Percentiles rank a stretch among this genome's conserved stretches.
Evolutionary conservation across 2,888 invertebrate genomes (phyloP).

Genomic region (Girardia tigrina): DNA sequence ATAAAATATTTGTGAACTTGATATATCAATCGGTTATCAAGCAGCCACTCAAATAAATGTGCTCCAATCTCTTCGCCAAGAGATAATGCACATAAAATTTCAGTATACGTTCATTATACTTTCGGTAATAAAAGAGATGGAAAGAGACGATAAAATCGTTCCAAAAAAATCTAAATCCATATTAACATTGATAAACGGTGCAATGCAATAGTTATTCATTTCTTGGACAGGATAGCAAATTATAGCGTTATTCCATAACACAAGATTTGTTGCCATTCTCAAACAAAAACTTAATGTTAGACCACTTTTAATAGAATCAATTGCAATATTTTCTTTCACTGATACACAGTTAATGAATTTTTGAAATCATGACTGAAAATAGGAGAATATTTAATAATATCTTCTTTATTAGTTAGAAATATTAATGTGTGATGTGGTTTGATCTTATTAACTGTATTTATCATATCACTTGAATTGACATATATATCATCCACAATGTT

Average conservation of each 20-base stretch:
- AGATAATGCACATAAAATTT: neutral
- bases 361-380: slow-evolving; percentile 6
- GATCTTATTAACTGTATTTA: neutral
- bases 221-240: slow-evolving; percentile 16
- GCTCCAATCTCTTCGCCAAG: neutral
- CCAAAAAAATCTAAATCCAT: neutral
- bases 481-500: neutral
- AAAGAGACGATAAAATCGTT: neutral
- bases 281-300: neutral
- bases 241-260: slow-evolving; percentile 9
- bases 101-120: neutral
- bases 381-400: slow-evolving; percentile 17
- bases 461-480: neutral
- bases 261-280: neutral
- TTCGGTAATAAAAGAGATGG: neutral
- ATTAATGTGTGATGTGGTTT: neutral
- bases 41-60: neutral
- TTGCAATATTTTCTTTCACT: neutral
- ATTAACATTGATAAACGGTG: neutral
- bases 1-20: slow-evolving; percentile 19
- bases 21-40: neutral
- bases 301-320: neutral
- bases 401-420: neutral
- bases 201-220: neutral
- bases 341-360: neutral